phyloP scores from a whole-genome alignment of 2,797 vertebrate genomes.

The Sphenopsis melanotis region DNA sequence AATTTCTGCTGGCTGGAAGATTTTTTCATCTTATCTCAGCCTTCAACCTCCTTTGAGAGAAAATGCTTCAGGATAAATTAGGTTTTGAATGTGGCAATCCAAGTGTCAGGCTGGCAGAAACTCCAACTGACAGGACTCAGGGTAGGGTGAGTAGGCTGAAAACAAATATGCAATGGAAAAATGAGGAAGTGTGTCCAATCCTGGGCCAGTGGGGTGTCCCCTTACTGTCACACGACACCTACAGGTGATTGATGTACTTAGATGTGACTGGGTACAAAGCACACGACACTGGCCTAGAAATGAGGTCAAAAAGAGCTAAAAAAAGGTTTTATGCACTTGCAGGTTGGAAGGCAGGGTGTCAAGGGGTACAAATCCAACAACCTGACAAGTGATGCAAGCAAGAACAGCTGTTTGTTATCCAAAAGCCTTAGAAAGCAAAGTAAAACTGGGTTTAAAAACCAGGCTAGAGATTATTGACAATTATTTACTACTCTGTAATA shows the following conservation, averaged over 20 bases:
- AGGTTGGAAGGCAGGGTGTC: not conserved
- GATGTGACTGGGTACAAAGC: not conserved
- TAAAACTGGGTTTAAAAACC: not conserved
- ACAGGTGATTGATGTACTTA: not conserved
- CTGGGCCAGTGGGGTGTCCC: not conserved
- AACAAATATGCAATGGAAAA: slow-evolving; percentile 31
- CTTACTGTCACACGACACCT: not conserved
- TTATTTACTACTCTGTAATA: not conserved
- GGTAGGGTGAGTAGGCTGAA: not conserved
- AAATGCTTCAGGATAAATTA: not conserved
- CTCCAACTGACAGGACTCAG: not conserved
- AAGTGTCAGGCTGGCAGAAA: not conserved
- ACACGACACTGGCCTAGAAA: fast-evolving
- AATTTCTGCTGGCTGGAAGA: not conserved
- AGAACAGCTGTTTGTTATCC: not conserved
- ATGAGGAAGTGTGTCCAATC: not conserved
- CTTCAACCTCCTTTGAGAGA: not conserved
- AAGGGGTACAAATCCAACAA: not conserved
- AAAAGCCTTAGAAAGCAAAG: not conserved
- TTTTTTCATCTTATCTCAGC: not conserved
- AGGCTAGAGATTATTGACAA: not conserved
- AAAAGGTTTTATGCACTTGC: not conserved
- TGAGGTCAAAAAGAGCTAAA: not conserved
- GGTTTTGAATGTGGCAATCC: not conserved
- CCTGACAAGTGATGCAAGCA: not conserved